Evolutionary conservation across 2,113 vertebrate species (phyloP), one percentile per base, ranked within the genome.

Genomic region (Paramisgurnus dabryanus): DNA sequence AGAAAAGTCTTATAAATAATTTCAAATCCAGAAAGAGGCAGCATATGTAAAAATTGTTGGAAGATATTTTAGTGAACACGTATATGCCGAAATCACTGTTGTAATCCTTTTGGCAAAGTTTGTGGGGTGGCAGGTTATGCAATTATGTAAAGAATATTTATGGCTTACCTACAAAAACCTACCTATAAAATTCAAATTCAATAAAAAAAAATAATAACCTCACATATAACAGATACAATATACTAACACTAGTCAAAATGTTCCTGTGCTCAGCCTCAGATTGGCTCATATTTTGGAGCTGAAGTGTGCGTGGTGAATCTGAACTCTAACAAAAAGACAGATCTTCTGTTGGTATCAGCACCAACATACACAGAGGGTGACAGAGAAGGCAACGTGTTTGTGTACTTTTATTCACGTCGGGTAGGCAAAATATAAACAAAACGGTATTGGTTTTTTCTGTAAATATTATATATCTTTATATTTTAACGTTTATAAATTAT

Each of bases 261-360:
- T 1, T 50, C 49, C 18, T 74, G 22, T 43, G 55, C 41, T 66
- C 49, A 85, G 85, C 45, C 70, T 80, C 91, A 96, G 92, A 91
- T 88, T 27, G 95, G 95, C 58, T 91, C 91, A 83, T 96, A 96
- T 84, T 96, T 95, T 71, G 95, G 95, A 6, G 93, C 92, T 0
- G 94, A 90, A 61, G 85, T 96, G 67, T 93, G 94, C 82, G 85
- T 88, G 3, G 79, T 96, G 84, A 92, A 94, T 12, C 0, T 93
- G 68, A 67, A 93, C 27, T 0, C 7, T 2, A 86, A 95, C 53
- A 2, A 40, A 0, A 71, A 67, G 72, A 85, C 89, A 15, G 94
- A 95, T 70, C 61, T 95, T 1, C 83, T 96, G n/a, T 89, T 96
- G 71, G 88, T 96, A 41, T 94, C 94, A 10, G 92, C 94, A 13